Evolutionary conservation across 1,140 invertebrate species (phyloP).

Genomic region (Bombus cullumanus): DNA sequence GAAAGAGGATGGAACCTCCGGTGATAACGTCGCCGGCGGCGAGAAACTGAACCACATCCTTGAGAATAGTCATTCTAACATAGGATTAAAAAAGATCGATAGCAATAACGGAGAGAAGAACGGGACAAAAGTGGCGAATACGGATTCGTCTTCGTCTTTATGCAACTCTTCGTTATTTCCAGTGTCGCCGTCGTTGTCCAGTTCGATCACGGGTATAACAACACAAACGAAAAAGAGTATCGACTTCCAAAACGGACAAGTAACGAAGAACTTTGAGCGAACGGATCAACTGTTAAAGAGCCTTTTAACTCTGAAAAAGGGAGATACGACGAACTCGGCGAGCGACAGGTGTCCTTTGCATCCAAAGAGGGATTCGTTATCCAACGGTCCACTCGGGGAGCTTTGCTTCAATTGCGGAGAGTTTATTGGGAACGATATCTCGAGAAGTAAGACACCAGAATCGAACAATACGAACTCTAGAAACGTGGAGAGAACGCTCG

Average conservation of each 20-base stretch:
- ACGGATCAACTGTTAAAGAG: slow-evolving; percentile 75
- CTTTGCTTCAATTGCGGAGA: slow-evolving; percentile 75
- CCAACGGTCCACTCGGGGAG: slow-evolving; percentile 61
- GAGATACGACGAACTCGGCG: slow-evolving; percentile 18
- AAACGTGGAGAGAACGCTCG: slow-evolving; percentile 76
- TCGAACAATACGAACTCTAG: not conserved
- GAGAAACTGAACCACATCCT: slow-evolving; percentile 2
- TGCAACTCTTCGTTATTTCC: not conserved
- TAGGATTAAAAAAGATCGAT: not conserved
- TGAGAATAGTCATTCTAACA: slow-evolving; percentile 3
- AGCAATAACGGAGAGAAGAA: slow-evolving; percentile 4
- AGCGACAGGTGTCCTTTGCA: slow-evolving; percentile 71
- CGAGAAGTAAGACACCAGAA: not conserved
- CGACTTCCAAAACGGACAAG: slow-evolving; percentile 62
- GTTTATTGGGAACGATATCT: slow-evolving; percentile 63
- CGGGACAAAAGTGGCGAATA: not conserved
- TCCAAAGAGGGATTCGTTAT: slow-evolving; percentile 49
- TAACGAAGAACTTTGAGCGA: slow-evolving; percentile 69
- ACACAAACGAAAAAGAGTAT: slow-evolving; percentile 49
- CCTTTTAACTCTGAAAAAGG: slow-evolving; percentile 67
- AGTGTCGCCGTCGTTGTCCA: not conserved
- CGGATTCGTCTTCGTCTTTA: slow-evolving; percentile 1
- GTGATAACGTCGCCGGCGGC: slow-evolving; percentile 63
- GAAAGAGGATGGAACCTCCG: slow-evolving; percentile 58
- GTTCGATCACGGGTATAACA: not conserved